These are phyloP conservation scores for Nothocercus julius DNA, from an alignment of 2,113 vertebrate species.

Conservation along the genomic window DNA sequence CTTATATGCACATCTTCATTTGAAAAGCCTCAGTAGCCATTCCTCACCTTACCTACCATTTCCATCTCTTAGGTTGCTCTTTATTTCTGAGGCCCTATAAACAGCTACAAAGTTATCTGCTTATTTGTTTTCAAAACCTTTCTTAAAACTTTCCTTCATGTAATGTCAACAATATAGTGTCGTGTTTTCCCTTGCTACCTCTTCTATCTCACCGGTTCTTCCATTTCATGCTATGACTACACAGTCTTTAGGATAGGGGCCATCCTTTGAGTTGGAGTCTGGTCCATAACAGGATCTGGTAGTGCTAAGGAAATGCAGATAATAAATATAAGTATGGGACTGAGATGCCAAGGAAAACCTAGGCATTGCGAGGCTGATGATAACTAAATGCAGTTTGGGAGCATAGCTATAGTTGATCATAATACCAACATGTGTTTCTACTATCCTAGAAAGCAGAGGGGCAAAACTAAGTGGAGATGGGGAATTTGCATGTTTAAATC, in stretches of 20 bases:
- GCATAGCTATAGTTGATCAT: neutral
- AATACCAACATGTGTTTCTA: neutral
- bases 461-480: neutral
- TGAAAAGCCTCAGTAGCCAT: neutral
- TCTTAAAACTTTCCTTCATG: neutral
- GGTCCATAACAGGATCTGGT: neutral
- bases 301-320: neutral
- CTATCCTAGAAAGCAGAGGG: neutral
- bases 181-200: neutral
- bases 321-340: neutral
- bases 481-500: neutral
- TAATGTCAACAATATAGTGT: neutral
- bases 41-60: neutral
- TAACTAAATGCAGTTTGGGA: neutral
- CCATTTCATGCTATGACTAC: neutral
- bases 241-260: neutral
- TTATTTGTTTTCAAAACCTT: neutral
- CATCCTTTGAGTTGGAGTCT: neutral
- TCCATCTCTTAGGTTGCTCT: neutral
- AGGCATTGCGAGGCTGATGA: neutral
- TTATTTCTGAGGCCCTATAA: neutral
- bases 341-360: neutral
- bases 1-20: neutral
- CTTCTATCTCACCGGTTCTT: neutral
- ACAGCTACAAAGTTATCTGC: neutral